These are phyloP conservation scores for Tuberolachnus salignus DNA, from an alignment of 2,888 invertebrate genomes.

Conservation along the genomic window DNA sequence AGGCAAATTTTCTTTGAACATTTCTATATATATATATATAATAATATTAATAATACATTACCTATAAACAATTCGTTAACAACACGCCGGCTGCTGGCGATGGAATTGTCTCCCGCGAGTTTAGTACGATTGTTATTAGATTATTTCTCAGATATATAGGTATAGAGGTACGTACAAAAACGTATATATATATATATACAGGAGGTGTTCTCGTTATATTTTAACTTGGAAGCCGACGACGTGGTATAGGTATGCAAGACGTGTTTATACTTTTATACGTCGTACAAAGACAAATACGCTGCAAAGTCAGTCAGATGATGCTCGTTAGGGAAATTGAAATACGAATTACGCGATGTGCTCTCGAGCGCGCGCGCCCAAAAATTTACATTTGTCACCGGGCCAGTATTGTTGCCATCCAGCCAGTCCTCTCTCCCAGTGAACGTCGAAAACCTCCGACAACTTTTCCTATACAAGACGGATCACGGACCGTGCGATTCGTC, in stretches of 20 bases:
- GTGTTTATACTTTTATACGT: constrained; percentile 16
- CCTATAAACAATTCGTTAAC: no score
- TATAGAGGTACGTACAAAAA: background rate
- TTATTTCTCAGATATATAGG: no score
- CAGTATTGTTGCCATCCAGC: no score
- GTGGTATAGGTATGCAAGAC: background rate
- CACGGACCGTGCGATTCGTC: background rate
- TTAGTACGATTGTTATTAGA: no score
- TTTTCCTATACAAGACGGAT: constrained; percentile 7
- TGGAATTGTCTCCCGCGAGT: no score
- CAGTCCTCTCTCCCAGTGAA: background rate
- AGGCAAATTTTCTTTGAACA: constrained; percentile 37
- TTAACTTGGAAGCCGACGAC: constrained; percentile 5
- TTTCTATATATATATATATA: no score
- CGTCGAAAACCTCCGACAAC: constrained; percentile 3
- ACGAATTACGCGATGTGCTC: background rate
- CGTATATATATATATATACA: no score
- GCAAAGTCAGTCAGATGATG: background rate
- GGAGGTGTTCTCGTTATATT: constrained; percentile 15
- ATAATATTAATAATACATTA: no score
- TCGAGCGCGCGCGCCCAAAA: background rate
- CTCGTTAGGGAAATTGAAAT: constrained; percentile 37
- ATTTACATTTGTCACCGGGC: no score
- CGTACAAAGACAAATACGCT: background rate
- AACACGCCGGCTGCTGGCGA: no score